Conservation (phyloP, 2,113 vertebrate genomes). For the Marmota flaviventris region DNA sequence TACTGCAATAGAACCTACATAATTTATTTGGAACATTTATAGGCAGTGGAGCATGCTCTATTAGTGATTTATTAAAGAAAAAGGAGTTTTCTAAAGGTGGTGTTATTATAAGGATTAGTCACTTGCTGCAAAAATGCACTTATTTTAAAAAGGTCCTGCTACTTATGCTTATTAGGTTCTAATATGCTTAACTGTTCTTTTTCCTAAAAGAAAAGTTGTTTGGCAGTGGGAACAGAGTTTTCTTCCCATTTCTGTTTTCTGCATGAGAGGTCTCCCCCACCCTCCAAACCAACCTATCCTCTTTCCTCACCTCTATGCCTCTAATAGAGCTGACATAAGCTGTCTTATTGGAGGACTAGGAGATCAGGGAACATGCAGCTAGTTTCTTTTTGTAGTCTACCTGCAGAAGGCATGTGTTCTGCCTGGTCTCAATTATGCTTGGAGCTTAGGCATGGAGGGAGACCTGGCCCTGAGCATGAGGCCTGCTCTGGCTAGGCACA, state of each 20-base stretch:
- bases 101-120: not conserved
- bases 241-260: constrained; percentile 4
- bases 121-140: not conserved
- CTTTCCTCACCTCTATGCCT: not conserved
- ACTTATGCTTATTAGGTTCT: not conserved
- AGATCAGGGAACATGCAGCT: not conserved
- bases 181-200: constrained; percentile 27
- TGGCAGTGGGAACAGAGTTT: not conserved
- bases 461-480: not conserved
- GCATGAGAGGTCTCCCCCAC: not conserved
- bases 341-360: not conserved
- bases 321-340: not conserved
- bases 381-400: not conserved
- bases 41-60: not conserved
- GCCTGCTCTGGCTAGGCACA: not conserved
- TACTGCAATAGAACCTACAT: not conserved
- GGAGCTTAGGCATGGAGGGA: not conserved
- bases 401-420: not conserved
- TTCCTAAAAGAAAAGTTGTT: not conserved
- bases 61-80: constrained; percentile 22
- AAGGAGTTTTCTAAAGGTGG: not conserved
- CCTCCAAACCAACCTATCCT: not conserved
- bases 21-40: not conserved
- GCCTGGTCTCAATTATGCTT: not conserved
- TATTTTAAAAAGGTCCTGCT: not conserved